These are phyloP conservation scores for Ligdia adustata DNA, from an alignment of 2,888 invertebrate species.

Conservation along the genomic window DNA sequence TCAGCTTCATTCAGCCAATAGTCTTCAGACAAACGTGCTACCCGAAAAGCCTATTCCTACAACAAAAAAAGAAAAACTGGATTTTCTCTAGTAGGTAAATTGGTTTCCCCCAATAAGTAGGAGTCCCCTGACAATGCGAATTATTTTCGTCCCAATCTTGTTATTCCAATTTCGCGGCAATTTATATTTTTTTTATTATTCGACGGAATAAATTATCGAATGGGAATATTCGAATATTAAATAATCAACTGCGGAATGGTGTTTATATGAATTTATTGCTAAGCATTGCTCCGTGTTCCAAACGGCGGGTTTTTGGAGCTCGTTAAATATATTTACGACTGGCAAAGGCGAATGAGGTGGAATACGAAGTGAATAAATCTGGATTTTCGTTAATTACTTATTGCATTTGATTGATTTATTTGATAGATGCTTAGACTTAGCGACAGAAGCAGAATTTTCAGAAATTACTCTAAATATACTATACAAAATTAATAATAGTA, in stretches of 20 bases:
- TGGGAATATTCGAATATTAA: constrained; percentile 47
- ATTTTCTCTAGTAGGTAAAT: constrained; percentile 59
- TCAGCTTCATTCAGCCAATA: too few relatives aligned
- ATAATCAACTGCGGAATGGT: constrained; percentile 47
- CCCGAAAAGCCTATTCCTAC: constrained; percentile 27
- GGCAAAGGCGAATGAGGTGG: constrained; percentile 17
- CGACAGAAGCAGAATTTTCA: too few relatives aligned
- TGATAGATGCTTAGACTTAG: too few relatives aligned
- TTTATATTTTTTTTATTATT: constrained; percentile 54
- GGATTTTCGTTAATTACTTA: constrained; percentile 19
- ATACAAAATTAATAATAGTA: too few relatives aligned
- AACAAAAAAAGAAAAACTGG: constrained; percentile 49
- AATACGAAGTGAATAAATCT: constrained; percentile 27
- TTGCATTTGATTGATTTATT: too few relatives aligned
- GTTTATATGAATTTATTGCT: constrained; percentile 34
- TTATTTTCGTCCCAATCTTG: constrained; percentile 70
- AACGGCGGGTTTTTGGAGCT: constrained; percentile 16
- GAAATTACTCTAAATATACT: too few relatives aligned
- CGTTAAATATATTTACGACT: constrained; percentile 24
- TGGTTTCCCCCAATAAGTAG: constrained; percentile 70
- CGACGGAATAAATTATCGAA: constrained; percentile 45
- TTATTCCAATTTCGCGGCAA: constrained; percentile 69
- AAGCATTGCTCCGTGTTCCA: constrained; percentile 12
- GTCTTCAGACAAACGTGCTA: constrained; percentile 30
- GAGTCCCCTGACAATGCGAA: constrained; percentile 71